phyloP scores from a whole-genome alignment of 2,113 vertebrate species.

The Phalacrocorax aristotelis region DNA sequence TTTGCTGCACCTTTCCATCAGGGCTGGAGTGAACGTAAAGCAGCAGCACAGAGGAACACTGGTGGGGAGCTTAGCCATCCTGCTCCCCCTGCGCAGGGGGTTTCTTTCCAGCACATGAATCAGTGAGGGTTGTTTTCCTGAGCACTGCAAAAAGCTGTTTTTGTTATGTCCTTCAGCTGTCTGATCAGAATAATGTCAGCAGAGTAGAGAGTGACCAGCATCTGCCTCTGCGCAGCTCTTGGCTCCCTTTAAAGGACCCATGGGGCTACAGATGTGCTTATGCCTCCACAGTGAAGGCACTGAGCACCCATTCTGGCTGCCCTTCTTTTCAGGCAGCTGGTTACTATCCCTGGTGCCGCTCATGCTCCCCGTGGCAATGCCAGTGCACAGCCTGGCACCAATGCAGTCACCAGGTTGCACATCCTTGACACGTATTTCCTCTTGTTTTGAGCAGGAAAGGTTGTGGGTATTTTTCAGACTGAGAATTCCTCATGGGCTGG shows the following conservation, averaged over 20 bases:
- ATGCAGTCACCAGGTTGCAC: rapidly evolving
- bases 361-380: rapidly evolving
- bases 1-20: neutral
- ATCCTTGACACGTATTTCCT: neutral
- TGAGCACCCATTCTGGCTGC: no score
- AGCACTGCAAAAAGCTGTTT: neutral
- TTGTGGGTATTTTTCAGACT: neutral
- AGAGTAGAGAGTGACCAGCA: neutral
- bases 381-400: rapidly evolving
- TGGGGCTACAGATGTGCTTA: neutral
- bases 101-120: neutral
- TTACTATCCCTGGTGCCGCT: rapidly evolving
- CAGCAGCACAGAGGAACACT: neutral
- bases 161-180: neutral
- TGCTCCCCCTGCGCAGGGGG: rapidly evolving
- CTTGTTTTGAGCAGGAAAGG: neutral
- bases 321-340: rapidly evolving
- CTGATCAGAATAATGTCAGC: neutral
- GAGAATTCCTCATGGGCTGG: rapidly evolving
- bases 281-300: rapidly evolving
- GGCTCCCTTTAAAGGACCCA: neutral
- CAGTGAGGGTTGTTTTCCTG: neutral
- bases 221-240: rapidly evolving
- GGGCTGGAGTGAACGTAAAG: neutral
- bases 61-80: neutral